Percentiles rank a stretch among this genome's conserved stretches.
Evolutionary conservation across 2,113 vertebrate species (phyloP).

Genomic region (Rhipidura dahli): DNA sequence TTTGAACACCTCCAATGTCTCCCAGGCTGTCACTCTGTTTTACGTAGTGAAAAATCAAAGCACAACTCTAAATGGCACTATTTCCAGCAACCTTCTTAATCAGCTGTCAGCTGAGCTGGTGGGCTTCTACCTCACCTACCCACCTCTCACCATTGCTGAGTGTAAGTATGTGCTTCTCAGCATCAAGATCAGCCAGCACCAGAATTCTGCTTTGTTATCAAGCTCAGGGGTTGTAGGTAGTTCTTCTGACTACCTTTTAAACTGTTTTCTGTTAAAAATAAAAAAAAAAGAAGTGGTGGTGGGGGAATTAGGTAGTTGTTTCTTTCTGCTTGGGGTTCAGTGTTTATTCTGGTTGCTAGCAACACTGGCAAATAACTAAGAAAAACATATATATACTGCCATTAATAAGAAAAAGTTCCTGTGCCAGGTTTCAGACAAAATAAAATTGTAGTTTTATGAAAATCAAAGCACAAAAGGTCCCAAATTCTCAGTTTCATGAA

Average conservation of each 20-base stretch:
- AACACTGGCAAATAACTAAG: not conserved
- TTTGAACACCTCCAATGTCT: constrained; percentile 83
- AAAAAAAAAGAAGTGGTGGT: accelerated
- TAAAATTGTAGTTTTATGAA: not conserved
- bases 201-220: not conserved
- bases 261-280: not conserved
- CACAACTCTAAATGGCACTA: constrained; percentile 85
- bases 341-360: not conserved
- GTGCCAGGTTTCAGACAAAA: not conserved
- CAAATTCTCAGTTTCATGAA: not conserved
- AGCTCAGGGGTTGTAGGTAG: not conserved
- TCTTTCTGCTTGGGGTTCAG: not conserved
- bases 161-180: constrained; percentile 78
- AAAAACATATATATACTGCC: not conserved
- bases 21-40: constrained; percentile 88
- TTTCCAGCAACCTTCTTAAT: constrained; percentile 90
- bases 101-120: constrained; percentile 95
- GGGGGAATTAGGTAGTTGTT: accelerated
- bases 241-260: not conserved
- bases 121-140: constrained; percentile 97
- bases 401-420: not conserved
- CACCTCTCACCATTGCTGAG: constrained; percentile 91
- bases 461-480: not conserved
- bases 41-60: constrained; percentile 90
- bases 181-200: not conserved